A percentile compares a stretch with the other conserved stretches of the same genome.
Evolutionary conservation across 2,888 invertebrate genomes (phyloP).

Genomic region (Phortica okadai): DNA sequence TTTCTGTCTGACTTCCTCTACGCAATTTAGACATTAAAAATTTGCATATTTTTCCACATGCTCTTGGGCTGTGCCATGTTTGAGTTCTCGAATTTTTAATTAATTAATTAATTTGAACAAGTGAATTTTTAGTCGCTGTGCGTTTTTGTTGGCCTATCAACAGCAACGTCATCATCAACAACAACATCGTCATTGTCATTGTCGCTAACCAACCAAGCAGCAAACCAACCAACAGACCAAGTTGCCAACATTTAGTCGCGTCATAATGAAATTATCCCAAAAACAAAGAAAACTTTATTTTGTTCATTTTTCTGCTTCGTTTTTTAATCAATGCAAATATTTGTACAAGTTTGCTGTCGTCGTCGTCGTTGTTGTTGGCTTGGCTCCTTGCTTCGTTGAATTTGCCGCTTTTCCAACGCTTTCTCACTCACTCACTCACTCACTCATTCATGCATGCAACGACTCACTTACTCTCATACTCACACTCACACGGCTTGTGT

Average conservation of each 20-base stretch:
- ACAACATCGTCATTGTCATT: slow-evolving; percentile 15
- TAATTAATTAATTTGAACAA: slow-evolving; percentile 62
- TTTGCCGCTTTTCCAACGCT: background rate
- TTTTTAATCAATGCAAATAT: slow-evolving; percentile 55
- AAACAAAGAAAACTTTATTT: slow-evolving; percentile 38
- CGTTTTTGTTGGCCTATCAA: slow-evolving; percentile 46
- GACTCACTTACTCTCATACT: background rate
- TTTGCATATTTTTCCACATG: slow-evolving; percentile 29
- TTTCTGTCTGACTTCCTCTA: background rate
- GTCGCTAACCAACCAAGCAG: background rate
- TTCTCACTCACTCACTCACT: slow-evolving; percentile 15
- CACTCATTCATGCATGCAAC: background rate
- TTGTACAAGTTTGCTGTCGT: slow-evolving; percentile 51
- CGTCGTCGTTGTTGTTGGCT: background rate
- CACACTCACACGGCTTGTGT: background rate
- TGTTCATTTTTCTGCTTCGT: slow-evolving; percentile 42
- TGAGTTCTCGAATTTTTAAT: slow-evolving; percentile 62
- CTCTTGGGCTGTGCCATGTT: background rate
- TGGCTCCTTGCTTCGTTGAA: slow-evolving; percentile 9
- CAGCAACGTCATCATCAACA: slow-evolving; percentile 65
- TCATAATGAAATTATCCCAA: slow-evolving; percentile 41
- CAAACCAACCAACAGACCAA: background rate
- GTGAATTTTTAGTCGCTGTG: slow-evolving; percentile 39
- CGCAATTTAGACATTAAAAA: slow-evolving; percentile 29
- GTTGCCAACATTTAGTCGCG: slow-evolving; percentile 24